Percentiles rank a stretch among this genome's conserved stretches.
These are phyloP conservation scores for Nemopilema nomurai DNA, from an alignment of 30 jellyfish, hydroid and myxozoan species.

Conservation along the genomic window DNA sequence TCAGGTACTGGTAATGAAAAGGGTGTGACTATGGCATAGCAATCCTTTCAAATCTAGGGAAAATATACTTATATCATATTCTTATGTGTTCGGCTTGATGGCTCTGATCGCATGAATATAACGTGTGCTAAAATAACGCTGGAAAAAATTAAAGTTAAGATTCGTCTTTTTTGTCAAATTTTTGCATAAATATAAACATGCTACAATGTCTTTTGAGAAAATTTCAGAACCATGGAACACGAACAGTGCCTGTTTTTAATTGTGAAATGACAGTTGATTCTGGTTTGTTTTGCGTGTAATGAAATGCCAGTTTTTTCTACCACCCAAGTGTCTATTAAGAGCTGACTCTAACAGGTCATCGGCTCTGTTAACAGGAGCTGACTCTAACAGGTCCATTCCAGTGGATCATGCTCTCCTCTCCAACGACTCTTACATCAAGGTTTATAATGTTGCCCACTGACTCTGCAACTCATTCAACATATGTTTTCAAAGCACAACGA, in stretches of 20 bases:
- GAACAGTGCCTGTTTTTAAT: not conserved
- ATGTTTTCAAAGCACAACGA: slow-evolving; percentile 5
- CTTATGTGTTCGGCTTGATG: too few relatives aligned
- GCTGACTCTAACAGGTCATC: slow-evolving; percentile 1
- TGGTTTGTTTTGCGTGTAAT: slow-evolving; percentile 4
- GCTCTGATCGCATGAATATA: too few relatives aligned
- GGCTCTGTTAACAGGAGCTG: slow-evolving; percentile 2
- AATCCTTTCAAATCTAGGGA: too few relatives aligned
- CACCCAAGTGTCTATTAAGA: slow-evolving; percentile 4
- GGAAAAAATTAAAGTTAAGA: too few relatives aligned
- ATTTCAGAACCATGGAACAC: too few relatives aligned
- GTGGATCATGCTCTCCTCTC: slow-evolving; percentile 9
- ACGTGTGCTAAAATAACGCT: too few relatives aligned
- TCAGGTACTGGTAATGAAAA: too few relatives aligned
- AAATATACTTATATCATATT: too few relatives aligned
- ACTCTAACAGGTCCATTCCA: slow-evolving; percentile 14
- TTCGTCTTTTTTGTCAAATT: not conserved
- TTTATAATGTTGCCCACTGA: not conserved
- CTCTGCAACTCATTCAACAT: slow-evolving; percentile 1
- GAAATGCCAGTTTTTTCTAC: slow-evolving; percentile 7
- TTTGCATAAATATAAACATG: not conserved
- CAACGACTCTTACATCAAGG: slow-evolving; percentile 14
- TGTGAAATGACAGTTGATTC: slow-evolving; percentile 11
- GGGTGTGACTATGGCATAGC: too few relatives aligned
- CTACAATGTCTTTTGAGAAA: not conserved